Evolutionary conservation across 2,113 vertebrate species (phyloP).

Genomic region (Osmerus eperlanus): DNA sequence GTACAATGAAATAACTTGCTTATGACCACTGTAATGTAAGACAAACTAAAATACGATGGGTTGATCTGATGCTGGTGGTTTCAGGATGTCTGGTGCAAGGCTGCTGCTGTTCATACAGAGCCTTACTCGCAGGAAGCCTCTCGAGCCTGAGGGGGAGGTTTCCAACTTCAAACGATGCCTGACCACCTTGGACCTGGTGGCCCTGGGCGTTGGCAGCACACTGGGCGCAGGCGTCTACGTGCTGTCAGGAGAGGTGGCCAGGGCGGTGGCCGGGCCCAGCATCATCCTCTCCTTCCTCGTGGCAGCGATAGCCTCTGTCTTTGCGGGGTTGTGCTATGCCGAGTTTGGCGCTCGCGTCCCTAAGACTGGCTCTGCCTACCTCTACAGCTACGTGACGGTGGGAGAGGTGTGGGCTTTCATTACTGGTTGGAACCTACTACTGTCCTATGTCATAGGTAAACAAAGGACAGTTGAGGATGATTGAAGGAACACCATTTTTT

Average conservation of each 20-base stretch:
- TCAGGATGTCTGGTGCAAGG: constrained; percentile 54
- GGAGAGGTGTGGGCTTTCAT: constrained; percentile 84
- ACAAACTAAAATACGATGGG: not conserved
- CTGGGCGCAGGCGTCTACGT: constrained; percentile 83
- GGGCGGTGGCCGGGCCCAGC: constrained; percentile 74
- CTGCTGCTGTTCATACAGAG: constrained; percentile 55
- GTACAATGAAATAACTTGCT: not conserved
- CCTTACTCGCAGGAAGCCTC: constrained; percentile 70
- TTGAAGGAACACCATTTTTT: not conserved
- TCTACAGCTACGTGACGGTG: constrained; percentile 83
- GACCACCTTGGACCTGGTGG: constrained; percentile 75
- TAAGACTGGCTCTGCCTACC: constrained; percentile 81
- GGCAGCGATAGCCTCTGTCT: constrained; percentile 76
- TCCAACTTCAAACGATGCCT: constrained; percentile 76
- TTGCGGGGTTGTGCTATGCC: constrained; percentile 81
- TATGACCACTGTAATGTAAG: too few species aligned
- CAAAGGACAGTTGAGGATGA: not conserved
- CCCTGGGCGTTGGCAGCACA: constrained; percentile 82
- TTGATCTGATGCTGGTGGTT: not conserved
- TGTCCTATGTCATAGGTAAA: constrained; percentile 84
- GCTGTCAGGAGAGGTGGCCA: constrained; percentile 83
- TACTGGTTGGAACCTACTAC: constrained; percentile 82
- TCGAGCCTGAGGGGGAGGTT: constrained; percentile 57
- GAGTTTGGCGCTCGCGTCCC: constrained; percentile 81
- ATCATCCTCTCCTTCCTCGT: constrained; percentile 83